Base-by-base conservation (phyloP, 2,113 vertebrate genomes). In the Seriola quinqueradiata region DNA sequence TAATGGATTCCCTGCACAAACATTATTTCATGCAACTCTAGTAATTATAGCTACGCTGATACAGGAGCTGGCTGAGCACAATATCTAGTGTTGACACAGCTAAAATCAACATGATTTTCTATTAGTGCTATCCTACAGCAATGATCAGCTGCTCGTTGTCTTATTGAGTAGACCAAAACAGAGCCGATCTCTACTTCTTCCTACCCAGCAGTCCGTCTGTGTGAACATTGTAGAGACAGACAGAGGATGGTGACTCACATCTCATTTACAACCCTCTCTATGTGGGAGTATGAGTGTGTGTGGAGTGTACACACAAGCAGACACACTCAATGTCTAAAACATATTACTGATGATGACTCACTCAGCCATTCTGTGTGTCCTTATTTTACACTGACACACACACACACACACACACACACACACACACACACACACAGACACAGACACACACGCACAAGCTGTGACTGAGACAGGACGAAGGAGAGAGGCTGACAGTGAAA, bases 261-360 rank as follows among this genome's bases (percentile, higher is more conserved):
- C 23, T 17, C 57, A 36, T 63, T 68, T 68, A 54, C 64, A 55
- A 13, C n/a, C 19, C 19, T 38, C 52, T 5, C 34, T 28, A 17
- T 13, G 19, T 13, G 19, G 34, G n/a, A 14, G 40, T 7, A 44
- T 34, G 46, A 40, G n/a, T 57, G 42, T 67, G 54, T 67, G 70
- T 66, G 50, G 67, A 16, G 40, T 61, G 55, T 17, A 25, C 32
- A 44, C 28, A 54, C 25, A 65, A 65, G 40, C 72, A 70, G 32
- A 50, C 8, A 40, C 46, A 81, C 65, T 48, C 3, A 0, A 50
- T 70, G 73, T 76, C 36, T 68, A 57, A 8, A 55, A 48, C 64
- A 71, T 36, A 44, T 79, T 25, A 34, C 23, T 70, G 48, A 61
- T 28, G 55, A 46, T 75, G 70, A 76, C 50, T 82, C 58, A 82